Base-by-base conservation (phyloP, 1,140 invertebrate species). In the Macrosteles quadrilineatus region DNA sequence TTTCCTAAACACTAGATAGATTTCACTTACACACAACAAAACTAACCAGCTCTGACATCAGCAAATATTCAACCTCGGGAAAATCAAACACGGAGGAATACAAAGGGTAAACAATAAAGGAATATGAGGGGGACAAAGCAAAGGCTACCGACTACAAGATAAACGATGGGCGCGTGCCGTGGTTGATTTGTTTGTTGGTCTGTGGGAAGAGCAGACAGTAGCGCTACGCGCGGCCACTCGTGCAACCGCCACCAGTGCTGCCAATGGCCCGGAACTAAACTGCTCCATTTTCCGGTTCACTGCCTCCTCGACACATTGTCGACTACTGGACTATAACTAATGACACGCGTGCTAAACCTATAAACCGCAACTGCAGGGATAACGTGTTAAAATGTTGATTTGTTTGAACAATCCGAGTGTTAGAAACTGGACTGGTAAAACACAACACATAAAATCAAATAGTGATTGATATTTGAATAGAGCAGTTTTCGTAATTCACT, bases 231-330 rank as follows among this genome's bases (percentile, higher is more conserved):
- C 55, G 55, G 55, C 55, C 55, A 27, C 55, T 59, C n/a, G 21
- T 59, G 21, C 17, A 19, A 23, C 47, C 17, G 47, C 47, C 55
- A 25, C 55, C 55, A 25, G 55, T 59, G 55, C 9, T 29, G 55
- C 25, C 55, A 59, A 59, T 59, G 55, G 55, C 14, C 55, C 55
- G 55, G 55, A 59, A 59, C 55, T 59, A 59, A 59, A 59, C 55
- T 59, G 55, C 55, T 25, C 23, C 25, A 59, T 59, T 59, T 59
- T 30, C 21, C 55, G 55, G 11, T 30, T 14, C 55, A 29, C 2
- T 27, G 55, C 23, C 9, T 4, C 55, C 14, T 23, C 12, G n/a
- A 59, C 55, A 59, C 55, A 59, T 59, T 59, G 55, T 59, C 55
- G 27, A 30, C 55, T 59, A 59, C 55, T 59, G 55, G 55, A 27